phyloP scores from a whole-genome alignment of 2,797 vertebrate species.

The Heteromormyrus szaboi region DNA sequence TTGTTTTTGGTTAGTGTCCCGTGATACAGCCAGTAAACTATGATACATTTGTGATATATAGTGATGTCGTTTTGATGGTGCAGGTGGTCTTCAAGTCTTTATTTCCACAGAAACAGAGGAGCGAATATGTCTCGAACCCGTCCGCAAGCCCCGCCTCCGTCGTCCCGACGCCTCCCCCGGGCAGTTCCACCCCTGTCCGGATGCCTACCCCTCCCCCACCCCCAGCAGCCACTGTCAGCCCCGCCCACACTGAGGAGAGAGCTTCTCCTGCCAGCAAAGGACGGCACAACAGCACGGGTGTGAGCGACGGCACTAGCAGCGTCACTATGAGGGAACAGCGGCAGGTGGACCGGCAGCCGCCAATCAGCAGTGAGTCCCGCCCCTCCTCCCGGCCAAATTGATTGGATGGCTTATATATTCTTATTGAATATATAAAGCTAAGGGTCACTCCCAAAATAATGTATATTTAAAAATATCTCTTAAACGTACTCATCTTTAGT shows the following conservation, averaged over 20 bases:
- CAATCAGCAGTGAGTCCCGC: constrained; percentile 67
- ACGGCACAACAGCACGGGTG: constrained; percentile 69
- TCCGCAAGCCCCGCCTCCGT: constrained; percentile 45
- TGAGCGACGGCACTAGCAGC: constrained; percentile 57
- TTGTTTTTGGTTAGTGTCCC: background rate
- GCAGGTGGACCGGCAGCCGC: constrained; percentile 55
- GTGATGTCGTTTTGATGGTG: background rate
- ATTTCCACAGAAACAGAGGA: constrained; percentile 75
- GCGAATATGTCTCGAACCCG: constrained; percentile 58
- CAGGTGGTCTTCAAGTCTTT: background rate
- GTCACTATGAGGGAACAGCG: constrained; percentile 58
- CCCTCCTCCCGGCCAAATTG: background rate
- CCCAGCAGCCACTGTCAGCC: constrained; percentile 46
- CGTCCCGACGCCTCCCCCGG: constrained; percentile 35
- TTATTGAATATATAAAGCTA: background rate
- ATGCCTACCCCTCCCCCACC: constrained; percentile 59
- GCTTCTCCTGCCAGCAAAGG: constrained; percentile 32
- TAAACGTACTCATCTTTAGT: background rate
- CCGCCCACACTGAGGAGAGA: constrained; percentile 45
- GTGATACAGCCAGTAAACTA: background rate
- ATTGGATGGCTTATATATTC: background rate
- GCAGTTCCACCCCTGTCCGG: constrained; percentile 40
- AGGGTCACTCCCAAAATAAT: background rate
- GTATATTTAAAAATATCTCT: background rate
- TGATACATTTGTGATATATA: background rate